These are phyloP conservation scores for Xenotilapia caudafasciata DNA, from an alignment of 2,113 vertebrate genomes.

Conservation along the genomic window DNA sequence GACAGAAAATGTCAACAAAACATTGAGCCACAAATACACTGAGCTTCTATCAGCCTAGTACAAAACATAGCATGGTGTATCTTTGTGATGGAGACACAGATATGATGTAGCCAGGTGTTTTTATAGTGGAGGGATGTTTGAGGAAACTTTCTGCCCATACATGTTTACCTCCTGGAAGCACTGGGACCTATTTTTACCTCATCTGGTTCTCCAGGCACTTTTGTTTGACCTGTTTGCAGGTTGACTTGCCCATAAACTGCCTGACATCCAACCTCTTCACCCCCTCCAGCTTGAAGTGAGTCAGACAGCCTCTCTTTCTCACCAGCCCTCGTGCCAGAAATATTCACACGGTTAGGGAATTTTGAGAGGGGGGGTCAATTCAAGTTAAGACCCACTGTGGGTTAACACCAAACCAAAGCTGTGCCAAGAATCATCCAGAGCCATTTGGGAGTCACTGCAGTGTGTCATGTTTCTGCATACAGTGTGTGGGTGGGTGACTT, in stretches of 20 bases:
- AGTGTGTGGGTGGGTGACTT: not conserved
- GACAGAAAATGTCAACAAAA: not conserved
- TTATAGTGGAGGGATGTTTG: not conserved
- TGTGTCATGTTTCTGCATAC: constrained; percentile 16
- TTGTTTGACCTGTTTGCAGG: constrained; percentile 45
- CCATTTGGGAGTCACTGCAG: not conserved
- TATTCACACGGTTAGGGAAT: constrained; percentile 51
- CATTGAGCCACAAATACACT: not conserved
- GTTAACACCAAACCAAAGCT: not conserved
- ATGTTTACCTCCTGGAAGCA: constrained; percentile 1
- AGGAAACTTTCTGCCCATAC: not conserved
- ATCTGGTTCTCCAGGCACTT: not conserved
- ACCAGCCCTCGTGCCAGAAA: not conserved
- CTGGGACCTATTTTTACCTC: constrained; percentile 44
- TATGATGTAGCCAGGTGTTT: not conserved
- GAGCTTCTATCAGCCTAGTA: not conserved
- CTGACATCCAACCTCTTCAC: not conserved
- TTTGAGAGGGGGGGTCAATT: not conserved
- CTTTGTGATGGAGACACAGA: not conserved
- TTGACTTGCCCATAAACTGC: constrained; percentile 18
- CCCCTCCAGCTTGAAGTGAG: not conserved
- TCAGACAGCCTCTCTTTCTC: not conserved
- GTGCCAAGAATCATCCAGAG: not conserved
- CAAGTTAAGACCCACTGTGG: not conserved
- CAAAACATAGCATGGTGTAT: not conserved